These are phyloP conservation scores for Sebastes diploproa DNA, from an alignment of 2,797 vertebrate species.

Conservation along the genomic window DNA sequence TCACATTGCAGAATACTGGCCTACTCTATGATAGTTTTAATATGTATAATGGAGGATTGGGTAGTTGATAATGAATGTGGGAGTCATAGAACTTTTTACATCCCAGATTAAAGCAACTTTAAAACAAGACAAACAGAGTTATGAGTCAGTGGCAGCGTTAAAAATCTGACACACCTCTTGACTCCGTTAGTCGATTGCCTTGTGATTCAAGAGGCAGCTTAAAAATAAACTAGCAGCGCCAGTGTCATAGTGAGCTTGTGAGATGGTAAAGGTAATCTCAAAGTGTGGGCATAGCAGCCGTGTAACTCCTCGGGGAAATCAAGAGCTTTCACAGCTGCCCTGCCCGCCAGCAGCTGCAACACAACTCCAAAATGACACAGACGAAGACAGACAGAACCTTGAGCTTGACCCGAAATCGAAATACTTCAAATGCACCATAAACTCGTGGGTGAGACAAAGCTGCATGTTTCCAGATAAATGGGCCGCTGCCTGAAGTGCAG, in stretches of 20 bases:
- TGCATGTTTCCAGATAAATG: slow-evolving; percentile 24
- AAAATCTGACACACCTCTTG: slow-evolving; percentile 44
- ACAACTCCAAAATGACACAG: slow-evolving; percentile 62
- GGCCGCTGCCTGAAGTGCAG: slow-evolving; percentile 13
- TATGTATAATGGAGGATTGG: not conserved
- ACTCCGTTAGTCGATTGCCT: slow-evolving; percentile 48
- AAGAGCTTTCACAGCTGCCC: slow-evolving; percentile 68
- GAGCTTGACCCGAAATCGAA: slow-evolving; percentile 48
- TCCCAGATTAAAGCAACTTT: not conserved
- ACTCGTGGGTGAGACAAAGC: slow-evolving; percentile 30
- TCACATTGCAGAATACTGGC: not conserved
- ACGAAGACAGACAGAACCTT: slow-evolving; percentile 50
- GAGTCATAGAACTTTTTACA: not conserved
- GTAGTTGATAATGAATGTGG: not conserved
- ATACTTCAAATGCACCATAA: slow-evolving; percentile 37
- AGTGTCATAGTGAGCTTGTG: slow-evolving; percentile 55
- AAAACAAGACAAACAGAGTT: slow-evolving; percentile 22
- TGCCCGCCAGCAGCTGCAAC: slow-evolving; percentile 60
- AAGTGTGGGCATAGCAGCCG: slow-evolving; percentile 67
- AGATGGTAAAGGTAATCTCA: slow-evolving; percentile 71
- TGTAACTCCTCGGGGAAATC: slow-evolving; percentile 77
- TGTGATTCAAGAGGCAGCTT: slow-evolving; percentile 58
- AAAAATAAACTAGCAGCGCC: slow-evolving; percentile 58
- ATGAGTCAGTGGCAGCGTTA: slow-evolving; percentile 15
- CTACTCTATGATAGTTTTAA: not conserved